Base-by-base conservation (phyloP, 2,113 vertebrate genomes). In the Cinclus mexicanus region DNA sequence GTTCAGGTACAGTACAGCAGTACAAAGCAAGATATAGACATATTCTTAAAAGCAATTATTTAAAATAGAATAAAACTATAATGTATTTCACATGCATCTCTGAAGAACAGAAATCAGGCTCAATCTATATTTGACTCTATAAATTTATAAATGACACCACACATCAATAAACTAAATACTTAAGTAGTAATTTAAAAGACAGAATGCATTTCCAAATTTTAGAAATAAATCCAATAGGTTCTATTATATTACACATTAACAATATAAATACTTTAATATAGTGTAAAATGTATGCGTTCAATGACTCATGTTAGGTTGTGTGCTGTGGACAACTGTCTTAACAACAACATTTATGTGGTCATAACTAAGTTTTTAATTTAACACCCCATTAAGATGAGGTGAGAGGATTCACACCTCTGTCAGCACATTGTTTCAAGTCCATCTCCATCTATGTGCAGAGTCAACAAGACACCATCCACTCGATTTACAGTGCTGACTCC, bases 201-300 rank as follows among this genome's bases (percentile, higher is more conserved):
- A 97, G 74, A 95, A 67, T 31, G 26, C 28, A n/a, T 75, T 92
- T 94, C 65, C 64, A 90, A 95, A 94, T 89, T 95, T 95, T 91
- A 72, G 61, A 92, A 87, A 94, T 94, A 91, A 94, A 92, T 87
- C 57, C 75, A 77, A 46, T 70, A 76, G 16, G 52, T 93, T 91
- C 75, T 91, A 82, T 92, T 96, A 57, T 92, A 90, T 74, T 88
- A 84, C 68, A 92, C 52, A 96, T 94, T 96, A 96, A 89, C 93
- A 87, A 90, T 83, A 94, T 90, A 95, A 97, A 96, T 95, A 97
- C 92, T 96, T 97, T 94, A 95, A 96, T 95, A 94, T 83, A 91
- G 70, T 95, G 90, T 89, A 96, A 97, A 95, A 90, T 83, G 64
- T 75, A 87, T 69, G 95, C 78, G 95, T 79, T 96, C 94, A 96